phyloP scores from a whole-genome alignment of 2,113 vertebrate species.

The Girardinichthys multiradiatus region DNA sequence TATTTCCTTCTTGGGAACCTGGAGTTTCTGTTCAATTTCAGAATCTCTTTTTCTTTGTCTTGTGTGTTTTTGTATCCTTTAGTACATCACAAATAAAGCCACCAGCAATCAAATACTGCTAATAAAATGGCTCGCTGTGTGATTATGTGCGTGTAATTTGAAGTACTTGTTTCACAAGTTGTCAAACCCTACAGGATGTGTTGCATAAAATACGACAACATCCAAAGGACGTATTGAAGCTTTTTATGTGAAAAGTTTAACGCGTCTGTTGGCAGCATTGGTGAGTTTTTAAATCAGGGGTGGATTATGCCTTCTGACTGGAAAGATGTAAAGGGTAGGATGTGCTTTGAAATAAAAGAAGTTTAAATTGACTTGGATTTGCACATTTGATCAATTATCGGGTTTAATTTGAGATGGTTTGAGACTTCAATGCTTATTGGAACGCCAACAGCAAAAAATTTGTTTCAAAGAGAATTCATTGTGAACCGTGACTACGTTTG shows the following conservation, averaged over 20 bases:
- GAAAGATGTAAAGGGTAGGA: not conserved
- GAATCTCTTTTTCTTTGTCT: not conserved
- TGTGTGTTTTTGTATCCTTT: not conserved
- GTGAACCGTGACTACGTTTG: slow-evolving; percentile 1
- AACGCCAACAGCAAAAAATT: not conserved
- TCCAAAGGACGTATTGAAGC: not conserved
- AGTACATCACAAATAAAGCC: not conserved
- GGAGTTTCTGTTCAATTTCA: not conserved
- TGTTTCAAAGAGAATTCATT: not conserved
- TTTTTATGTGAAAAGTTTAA: slow-evolving; percentile 1
- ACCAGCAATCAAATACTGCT: not conserved
- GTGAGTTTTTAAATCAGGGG: not conserved
- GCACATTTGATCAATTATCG: not conserved
- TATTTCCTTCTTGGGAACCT: not conserved
- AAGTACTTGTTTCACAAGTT: not conserved
- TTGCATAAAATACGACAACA: not conserved
- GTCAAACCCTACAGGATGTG: not conserved
- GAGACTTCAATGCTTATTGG: not conserved
- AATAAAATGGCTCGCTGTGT: not conserved
- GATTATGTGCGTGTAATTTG: not conserved
- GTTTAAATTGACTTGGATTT: not conserved
- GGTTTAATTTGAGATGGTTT: not conserved
- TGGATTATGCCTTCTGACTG: not conserved
- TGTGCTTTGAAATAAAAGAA: not conserved
- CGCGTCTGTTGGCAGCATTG: not conserved